Percentiles rank a stretch among this genome's conserved stretches.
phyloP scores from a whole-genome alignment of 2,797 vertebrate genomes.

The Sebastiscus albofasciatus region DNA sequence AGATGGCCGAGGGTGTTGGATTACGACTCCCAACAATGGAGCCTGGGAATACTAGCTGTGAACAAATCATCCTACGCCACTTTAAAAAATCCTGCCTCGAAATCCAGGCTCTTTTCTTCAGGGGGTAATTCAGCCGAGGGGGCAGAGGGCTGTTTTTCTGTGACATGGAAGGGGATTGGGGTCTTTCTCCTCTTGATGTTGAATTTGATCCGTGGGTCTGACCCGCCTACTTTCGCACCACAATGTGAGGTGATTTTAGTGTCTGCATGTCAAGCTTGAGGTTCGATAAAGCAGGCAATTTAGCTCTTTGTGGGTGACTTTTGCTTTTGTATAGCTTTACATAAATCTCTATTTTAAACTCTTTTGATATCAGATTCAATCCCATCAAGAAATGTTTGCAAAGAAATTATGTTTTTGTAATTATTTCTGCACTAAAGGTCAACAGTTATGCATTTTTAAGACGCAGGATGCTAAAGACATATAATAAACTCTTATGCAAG shows the following conservation, averaged over 20 bases:
- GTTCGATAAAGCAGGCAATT: constrained; percentile 44
- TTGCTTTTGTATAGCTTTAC: constrained; percentile 19
- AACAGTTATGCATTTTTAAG: no score
- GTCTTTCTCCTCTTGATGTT: constrained; percentile 45
- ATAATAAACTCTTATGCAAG: neutral
- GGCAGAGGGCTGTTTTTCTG: constrained; percentile 11
- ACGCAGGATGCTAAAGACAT: no score
- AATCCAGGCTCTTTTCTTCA: constrained; percentile 54
- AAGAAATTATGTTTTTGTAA: neutral
- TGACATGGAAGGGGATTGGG: constrained; percentile 8
- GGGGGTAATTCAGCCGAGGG: constrained; percentile 51
- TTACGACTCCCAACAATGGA: constrained; percentile 78
- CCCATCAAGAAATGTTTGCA: neutral
- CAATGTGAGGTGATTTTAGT: constrained; percentile 36
- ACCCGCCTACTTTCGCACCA: constrained; percentile 47
- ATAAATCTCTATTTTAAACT: constrained; percentile 10
- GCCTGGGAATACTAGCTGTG: constrained; percentile 78
- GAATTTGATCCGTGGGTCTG: constrained; percentile 66
- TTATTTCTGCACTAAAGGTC: neutral
- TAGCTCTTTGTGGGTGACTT: constrained; percentile 40
- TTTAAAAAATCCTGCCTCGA: constrained; percentile 45
- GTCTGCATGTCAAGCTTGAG: constrained; percentile 23
- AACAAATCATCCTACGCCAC: constrained; percentile 78
- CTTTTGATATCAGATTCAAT: neutral
- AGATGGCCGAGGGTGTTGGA: constrained; percentile 78